Percentiles rank a stretch among this genome's conserved stretches.
phyloP scores from a whole-genome alignment of 2,797 vertebrate genomes.

The Melanitta fusca region DNA sequence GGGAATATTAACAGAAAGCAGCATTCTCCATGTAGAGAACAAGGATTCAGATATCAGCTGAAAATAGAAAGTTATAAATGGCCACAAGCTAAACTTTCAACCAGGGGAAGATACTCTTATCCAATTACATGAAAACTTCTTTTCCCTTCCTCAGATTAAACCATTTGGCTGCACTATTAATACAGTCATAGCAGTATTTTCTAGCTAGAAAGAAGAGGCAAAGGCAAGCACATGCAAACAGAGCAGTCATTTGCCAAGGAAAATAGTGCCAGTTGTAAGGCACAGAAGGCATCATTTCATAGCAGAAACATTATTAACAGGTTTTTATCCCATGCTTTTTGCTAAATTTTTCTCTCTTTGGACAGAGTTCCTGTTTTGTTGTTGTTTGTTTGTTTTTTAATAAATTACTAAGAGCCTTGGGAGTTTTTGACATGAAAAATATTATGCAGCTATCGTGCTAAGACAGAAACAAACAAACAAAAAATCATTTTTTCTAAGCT shows the following conservation, averaged over 20 bases:
- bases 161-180: neutral
- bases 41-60: slow-evolving; percentile 25
- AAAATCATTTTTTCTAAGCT: neutral
- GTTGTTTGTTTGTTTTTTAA: neutral
- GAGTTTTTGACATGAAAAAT: neutral
- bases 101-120: neutral
- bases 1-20: neutral
- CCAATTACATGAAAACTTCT: slow-evolving; percentile 15
- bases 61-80: slow-evolving; percentile 56
- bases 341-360: neutral
- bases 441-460: neutral
- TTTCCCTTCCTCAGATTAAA: neutral
- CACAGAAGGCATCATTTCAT: neutral
- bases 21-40: neutral
- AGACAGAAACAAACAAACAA: neutral
- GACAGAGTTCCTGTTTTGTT: neutral
- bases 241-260: neutral
- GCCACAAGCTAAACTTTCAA: slow-evolving; percentile 29
- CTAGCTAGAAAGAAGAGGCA: neutral
- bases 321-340: neutral
- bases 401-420: neutral
- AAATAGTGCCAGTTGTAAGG: neutral
- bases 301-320: neutral
- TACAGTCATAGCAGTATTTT: neutral
- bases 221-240: neutral